These are phyloP conservation scores for Liasis olivaceus DNA, from an alignment of 2,797 vertebrate species.

Conservation along the genomic window DNA sequence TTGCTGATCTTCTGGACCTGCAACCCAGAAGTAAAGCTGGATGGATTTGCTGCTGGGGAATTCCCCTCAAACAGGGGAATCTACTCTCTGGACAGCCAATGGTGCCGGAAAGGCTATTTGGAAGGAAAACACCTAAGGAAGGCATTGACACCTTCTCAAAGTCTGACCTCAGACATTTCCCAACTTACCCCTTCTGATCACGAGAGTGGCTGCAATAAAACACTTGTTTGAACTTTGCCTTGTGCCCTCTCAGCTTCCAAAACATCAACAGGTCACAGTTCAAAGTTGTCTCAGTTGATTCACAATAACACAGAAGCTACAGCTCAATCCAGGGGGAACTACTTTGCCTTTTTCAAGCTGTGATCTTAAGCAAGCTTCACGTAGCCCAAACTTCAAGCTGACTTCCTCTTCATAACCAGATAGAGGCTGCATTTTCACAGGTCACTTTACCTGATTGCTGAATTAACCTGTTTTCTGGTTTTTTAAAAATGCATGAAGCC, in stretches of 20 bases:
- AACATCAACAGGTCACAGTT: background rate
- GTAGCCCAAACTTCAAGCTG: background rate
- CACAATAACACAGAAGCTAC: background rate
- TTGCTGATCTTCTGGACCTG: background rate
- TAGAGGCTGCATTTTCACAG: background rate
- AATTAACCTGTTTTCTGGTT: background rate
- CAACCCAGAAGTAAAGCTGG: slow-evolving; percentile 59
- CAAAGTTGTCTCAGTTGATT: background rate
- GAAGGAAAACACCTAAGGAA: background rate
- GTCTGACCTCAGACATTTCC: background rate
- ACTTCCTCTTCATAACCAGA: background rate
- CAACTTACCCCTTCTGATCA: background rate
- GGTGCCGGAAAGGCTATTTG: slow-evolving; percentile 46
- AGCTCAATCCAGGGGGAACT: background rate
- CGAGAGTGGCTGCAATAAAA: background rate
- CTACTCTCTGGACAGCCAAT: background rate
- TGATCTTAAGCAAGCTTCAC: background rate
- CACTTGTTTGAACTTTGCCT: background rate
- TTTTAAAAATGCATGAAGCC: no score
- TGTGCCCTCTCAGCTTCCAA: slow-evolving; percentile 1
- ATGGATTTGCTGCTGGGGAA: slow-evolving; percentile 66
- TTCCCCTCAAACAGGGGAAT: background rate
- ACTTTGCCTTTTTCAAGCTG: background rate
- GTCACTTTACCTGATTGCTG: background rate
- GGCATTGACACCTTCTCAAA: background rate